Conservation (phyloP, 2,888 invertebrate genomes). For the Erebia ligea region DNA sequence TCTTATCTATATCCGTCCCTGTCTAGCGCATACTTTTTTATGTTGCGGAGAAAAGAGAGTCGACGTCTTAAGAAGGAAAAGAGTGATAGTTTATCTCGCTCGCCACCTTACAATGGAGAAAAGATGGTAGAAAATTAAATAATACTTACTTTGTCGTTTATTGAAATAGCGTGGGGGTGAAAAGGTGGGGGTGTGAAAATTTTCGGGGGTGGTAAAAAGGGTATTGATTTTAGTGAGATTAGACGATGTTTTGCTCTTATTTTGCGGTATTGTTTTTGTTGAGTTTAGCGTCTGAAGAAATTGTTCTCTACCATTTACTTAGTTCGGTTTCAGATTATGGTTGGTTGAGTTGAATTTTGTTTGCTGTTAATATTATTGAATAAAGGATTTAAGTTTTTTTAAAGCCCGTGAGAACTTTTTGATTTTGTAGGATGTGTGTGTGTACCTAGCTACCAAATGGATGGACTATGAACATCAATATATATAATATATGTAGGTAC, state of each 20-base stretch:
- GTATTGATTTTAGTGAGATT: slow-evolving; percentile 81
- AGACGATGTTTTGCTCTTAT: slow-evolving; percentile 53
- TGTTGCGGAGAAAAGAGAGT: slow-evolving; percentile 50
- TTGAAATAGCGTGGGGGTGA: slow-evolving; percentile 60
- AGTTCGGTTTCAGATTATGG: neutral
- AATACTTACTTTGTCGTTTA: slow-evolving; percentile 83
- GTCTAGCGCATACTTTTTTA: slow-evolving; percentile 55
- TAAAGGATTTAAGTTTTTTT: neutral
- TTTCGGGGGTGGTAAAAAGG: slow-evolving; percentile 77
- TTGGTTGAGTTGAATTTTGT: slow-evolving; percentile 5
- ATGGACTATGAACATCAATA: too few species aligned
- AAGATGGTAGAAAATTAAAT: slow-evolving; percentile 81
- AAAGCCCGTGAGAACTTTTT: too few species aligned
- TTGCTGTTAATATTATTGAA: slow-evolving; percentile 3
- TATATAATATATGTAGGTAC: too few species aligned
- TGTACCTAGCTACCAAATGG: neutral
- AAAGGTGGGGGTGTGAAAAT: slow-evolving; percentile 65
- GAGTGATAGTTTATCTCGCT: slow-evolving; percentile 60
- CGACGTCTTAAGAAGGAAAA: slow-evolving; percentile 67
- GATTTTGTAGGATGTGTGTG: neutral
- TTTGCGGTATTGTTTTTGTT: slow-evolving; percentile 36
- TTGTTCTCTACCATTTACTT: neutral
- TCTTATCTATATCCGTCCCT: slow-evolving; percentile 71
- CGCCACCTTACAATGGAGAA: slow-evolving; percentile 78
- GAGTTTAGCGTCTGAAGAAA: slow-evolving; percentile 26